Evolutionary conservation across 1,140 invertebrate species (phyloP).

Genomic region (Pseudomyrmex pallidus): DNA sequence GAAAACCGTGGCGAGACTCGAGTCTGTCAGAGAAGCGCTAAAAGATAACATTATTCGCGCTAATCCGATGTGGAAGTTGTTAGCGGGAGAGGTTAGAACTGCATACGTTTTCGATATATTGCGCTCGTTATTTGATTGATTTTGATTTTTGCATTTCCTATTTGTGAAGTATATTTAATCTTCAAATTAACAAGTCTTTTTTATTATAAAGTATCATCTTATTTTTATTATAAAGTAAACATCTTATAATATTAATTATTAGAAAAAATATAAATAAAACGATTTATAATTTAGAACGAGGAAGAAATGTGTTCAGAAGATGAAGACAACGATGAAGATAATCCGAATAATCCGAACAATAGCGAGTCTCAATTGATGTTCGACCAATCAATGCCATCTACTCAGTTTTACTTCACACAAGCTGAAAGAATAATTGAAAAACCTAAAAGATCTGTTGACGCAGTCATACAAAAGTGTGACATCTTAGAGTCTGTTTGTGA

Average conservation of each 20-base stretch:
- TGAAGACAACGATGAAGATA: constrained; percentile 38
- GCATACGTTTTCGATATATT: no score
- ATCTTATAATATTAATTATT: no score
- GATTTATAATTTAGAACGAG: constrained; percentile 18
- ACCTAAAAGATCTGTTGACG: background rate
- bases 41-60: constrained; percentile 28
- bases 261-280: no score
- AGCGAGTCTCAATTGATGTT: background rate
- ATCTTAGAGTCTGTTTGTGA: constrained; percentile 61
- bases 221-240: no score
- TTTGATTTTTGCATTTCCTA: no score
- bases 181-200: no score
- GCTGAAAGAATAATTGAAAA: background rate
- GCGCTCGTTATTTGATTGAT: no score
- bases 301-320: background rate
- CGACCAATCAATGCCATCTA: constrained; percentile 23
- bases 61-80: constrained; percentile 55
- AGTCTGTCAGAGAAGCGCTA: constrained; percentile 47
- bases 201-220: no score
- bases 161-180: no score
- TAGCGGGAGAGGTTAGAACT: constrained; percentile 60
- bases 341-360: background rate
- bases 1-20: constrained; percentile 25
- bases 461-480: constrained; percentile 40
- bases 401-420: constrained; percentile 71